Evolutionary conservation across 2,797 vertebrate species (phyloP).

Genomic region (Acanthurus leucopareius): DNA sequence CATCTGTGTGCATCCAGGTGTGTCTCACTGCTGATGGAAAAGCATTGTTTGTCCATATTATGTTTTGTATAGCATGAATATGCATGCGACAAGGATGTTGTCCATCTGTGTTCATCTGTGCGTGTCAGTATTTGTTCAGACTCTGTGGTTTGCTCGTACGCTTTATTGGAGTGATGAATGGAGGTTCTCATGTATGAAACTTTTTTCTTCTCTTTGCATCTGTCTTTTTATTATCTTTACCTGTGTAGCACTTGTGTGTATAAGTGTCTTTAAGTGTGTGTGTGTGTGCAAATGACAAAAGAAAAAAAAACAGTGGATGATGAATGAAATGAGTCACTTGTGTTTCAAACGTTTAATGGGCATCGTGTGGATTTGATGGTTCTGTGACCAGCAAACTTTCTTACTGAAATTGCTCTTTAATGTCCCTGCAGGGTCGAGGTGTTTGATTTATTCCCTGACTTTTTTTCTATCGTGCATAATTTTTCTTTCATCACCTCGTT

Average conservation of each 20-base stretch:
- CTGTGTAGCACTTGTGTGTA: background rate
- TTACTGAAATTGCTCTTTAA: too few species aligned
- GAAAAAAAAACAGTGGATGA: too few species aligned
- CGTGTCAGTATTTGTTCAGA: background rate
- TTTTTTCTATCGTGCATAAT: too few species aligned
- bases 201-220: background rate
- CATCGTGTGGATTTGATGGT: too few species aligned
- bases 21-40: background rate
- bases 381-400: too few species aligned
- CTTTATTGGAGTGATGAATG: background rate
- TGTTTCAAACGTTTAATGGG: too few species aligned
- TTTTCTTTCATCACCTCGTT: background rate
- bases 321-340: too few species aligned
- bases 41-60: background rate
- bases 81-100: background rate
- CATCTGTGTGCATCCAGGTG: slow-evolving; percentile 13
- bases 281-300: background rate
- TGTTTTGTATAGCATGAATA: background rate
- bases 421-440: too few species aligned
- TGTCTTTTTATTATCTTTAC: background rate
- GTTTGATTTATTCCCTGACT: too few species aligned
- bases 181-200: background rate
- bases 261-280: background rate
- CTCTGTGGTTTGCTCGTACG: background rate
- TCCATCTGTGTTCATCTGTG: background rate